These are phyloP conservation scores for Torymus aiolomorphi DNA, from an alignment of 2,888 invertebrate genomes.

Conservation along the genomic window DNA sequence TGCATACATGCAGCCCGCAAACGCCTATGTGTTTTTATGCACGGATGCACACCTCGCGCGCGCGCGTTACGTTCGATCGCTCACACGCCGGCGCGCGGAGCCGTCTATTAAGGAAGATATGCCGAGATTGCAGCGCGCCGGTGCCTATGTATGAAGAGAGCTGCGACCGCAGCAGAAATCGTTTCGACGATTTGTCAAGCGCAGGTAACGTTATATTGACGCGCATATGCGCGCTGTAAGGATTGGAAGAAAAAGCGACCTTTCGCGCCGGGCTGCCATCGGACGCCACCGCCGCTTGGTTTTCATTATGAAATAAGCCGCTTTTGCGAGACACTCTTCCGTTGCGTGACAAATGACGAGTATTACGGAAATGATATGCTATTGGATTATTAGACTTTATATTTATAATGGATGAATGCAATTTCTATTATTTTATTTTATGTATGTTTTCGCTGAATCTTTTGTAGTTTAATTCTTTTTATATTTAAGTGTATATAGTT, in stretches of 20 bases:
- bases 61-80: constrained; percentile 41
- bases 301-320: constrained; percentile 31
- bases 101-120: constrained; percentile 31
- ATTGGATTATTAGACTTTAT: constrained; percentile 23
- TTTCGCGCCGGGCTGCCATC: constrained; percentile 15
- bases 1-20: constrained; percentile 9
- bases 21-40: too few species aligned
- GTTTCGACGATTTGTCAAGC: constrained; percentile 26
- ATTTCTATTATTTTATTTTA: too few species aligned
- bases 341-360: constrained; percentile 15
- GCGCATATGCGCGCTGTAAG: background rate
- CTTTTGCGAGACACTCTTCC: constrained; percentile 27
- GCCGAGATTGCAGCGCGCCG: constrained; percentile 22
- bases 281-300: background rate
- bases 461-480: background rate
- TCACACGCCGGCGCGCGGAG: background rate
- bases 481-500: background rate
- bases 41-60: background rate
- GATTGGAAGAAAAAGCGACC: constrained; percentile 34
- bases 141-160: background rate
- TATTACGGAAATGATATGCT: constrained; percentile 34
- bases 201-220: background rate
- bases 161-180: constrained; percentile 8
- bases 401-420: background rate
- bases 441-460: too few species aligned